Conservation (phyloP, 2,113 vertebrate genomes). For the Struthio camelus region DNA sequence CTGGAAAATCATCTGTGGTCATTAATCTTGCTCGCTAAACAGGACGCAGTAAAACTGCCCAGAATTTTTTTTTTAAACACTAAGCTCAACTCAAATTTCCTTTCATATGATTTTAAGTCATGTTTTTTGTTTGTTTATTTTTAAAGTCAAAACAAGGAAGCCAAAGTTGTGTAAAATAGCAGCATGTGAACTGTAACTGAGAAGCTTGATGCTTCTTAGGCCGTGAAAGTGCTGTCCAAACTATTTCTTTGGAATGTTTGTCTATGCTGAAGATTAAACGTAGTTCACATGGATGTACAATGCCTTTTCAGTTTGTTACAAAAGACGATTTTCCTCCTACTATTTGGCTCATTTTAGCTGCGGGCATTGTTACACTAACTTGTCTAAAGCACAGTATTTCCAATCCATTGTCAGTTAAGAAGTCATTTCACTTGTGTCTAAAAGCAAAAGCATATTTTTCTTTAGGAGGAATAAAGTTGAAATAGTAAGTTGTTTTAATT, state of each 20-base stretch:
- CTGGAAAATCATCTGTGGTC: neutral
- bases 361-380: neutral
- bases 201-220: neutral
- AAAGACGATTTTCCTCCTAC: neutral
- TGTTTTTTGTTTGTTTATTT: too few relatives aligned
- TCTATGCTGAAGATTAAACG: neutral
- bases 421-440: neutral
- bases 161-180: neutral
- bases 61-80: neutral
- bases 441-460: neutral
- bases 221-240: neutral
- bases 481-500: neutral
- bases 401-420: neutral
- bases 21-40: neutral
- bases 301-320: neutral
- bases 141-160: fast-evolving
- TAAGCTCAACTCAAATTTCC: neutral
- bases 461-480: neutral
- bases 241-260: neutral
- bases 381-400: neutral
- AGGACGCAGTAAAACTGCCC: neutral
- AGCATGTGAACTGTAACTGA: neutral
- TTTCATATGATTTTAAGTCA: neutral
- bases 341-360: neutral
- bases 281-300: neutral